phyloP scores from a whole-genome alignment of 2,797 vertebrate species.

The Lepilemur ruficaudatus region DNA sequence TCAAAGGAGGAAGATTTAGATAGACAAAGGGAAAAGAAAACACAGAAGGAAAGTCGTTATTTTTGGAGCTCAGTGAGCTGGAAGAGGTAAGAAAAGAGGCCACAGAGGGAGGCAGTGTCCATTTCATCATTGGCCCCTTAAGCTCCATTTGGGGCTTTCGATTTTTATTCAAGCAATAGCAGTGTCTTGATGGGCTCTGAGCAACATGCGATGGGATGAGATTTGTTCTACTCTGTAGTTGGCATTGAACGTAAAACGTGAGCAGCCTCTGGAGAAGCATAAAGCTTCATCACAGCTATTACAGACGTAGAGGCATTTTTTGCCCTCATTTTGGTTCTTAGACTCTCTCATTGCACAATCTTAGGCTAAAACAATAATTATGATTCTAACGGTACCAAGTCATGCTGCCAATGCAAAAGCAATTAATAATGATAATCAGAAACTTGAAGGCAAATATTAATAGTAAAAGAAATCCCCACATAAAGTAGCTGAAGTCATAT shows the following conservation, averaged over 20 bases:
- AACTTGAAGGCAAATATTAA: neutral
- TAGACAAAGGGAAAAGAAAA: neutral
- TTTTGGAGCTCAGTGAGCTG: neutral
- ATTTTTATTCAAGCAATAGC: neutral
- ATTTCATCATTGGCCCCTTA: neutral
- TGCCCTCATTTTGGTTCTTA: neutral
- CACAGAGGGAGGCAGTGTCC: neutral
- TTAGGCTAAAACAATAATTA: slow-evolving; percentile 11
- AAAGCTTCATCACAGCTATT: neutral
- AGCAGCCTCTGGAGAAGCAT: neutral
- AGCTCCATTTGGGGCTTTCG: neutral
- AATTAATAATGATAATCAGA: slow-evolving; percentile 18
- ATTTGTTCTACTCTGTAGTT: neutral
- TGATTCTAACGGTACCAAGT: neutral
- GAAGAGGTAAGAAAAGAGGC: neutral
- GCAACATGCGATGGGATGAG: neutral
- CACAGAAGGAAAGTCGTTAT: neutral
- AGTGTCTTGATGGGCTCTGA: neutral
- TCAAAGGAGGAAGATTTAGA: neutral
- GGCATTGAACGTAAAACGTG: neutral
- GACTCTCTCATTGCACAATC: neutral
- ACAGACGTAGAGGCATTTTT: neutral
- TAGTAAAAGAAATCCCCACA: neutral
- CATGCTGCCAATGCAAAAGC: neutral
- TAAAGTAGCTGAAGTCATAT: neutral